Percentiles rank a stretch among this genome's conserved stretches.
These are phyloP conservation scores for Drosophila barbarae DNA, from an alignment of 2,888 invertebrate genomes.

Conservation along the genomic window DNA sequence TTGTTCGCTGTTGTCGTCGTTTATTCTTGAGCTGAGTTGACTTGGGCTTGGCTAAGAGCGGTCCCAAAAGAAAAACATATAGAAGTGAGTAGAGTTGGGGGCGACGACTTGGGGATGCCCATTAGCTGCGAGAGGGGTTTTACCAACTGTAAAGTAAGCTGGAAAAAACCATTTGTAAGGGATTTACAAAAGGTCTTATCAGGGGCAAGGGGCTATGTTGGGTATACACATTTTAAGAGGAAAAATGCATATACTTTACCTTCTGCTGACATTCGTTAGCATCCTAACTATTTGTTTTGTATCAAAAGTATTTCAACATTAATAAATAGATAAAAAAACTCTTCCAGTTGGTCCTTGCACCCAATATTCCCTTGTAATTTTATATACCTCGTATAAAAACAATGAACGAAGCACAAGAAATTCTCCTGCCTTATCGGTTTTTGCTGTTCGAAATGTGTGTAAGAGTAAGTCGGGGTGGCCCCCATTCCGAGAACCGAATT, in stretches of 20 bases:
- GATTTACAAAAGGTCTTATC: no score
- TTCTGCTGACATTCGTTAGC: no score
- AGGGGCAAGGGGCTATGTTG: neutral
- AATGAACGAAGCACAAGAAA: conserved; percentile 22
- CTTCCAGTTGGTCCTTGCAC: neutral
- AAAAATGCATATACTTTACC: neutral
- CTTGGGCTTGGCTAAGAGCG: conserved; percentile 39
- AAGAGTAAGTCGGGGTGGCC: conserved; percentile 4
- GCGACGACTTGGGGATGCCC: neutral
- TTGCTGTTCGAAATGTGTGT: conserved; percentile 22
- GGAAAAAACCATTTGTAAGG: no score
- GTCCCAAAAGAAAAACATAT: conserved; percentile 26
- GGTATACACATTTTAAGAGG: neutral
- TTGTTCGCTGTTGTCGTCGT: conserved; percentile 34
- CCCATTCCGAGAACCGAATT: conserved; percentile 2
- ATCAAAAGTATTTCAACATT: neutral
- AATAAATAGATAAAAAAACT: neutral
- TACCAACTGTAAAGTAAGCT: neutral
- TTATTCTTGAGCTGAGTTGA: conserved; percentile 36
- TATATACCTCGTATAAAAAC: conserved; percentile 19
- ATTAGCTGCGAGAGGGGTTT: neutral
- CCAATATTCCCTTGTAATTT: neutral
- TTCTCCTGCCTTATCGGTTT: conserved; percentile 11
- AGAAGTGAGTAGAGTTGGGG: conserved; percentile 2
- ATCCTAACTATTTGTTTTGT: neutral